Percentiles rank a stretch among this genome's conserved stretches.
phyloP scores from a whole-genome alignment of 2,113 vertebrate species.

The Phyllopteryx taeniolatus region DNA sequence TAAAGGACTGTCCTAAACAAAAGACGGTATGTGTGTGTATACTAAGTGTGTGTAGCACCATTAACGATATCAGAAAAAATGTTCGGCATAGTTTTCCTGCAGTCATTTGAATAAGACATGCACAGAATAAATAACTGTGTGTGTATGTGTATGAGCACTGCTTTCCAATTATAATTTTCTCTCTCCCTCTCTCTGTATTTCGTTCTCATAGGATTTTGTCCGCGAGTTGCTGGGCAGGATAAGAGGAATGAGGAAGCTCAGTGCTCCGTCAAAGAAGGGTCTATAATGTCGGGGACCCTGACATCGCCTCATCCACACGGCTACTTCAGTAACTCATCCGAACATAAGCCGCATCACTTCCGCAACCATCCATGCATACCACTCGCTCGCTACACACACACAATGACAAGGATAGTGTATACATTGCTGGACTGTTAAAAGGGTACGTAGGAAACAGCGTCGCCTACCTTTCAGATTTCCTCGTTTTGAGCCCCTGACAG shows the following conservation, averaged over 20 bases:
- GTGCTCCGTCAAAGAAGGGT: constrained; percentile 90
- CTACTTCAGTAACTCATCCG: constrained; percentile 23
- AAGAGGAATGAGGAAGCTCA: constrained; percentile 96
- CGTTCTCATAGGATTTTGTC: constrained; percentile 82
- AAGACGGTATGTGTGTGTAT: no score
- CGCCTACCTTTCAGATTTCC: constrained; percentile 28
- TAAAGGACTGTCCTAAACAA: no score
- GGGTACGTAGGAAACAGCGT: not conserved
- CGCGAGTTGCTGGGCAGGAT: constrained; percentile 91
- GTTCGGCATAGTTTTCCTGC: no score
- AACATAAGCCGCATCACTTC: constrained; percentile 16
- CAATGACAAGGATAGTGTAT: constrained; percentile 32
- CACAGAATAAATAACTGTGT: no score
- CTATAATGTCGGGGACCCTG: constrained; percentile 75
- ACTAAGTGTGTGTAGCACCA: no score
- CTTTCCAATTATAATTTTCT: constrained; percentile 4
- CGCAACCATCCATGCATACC: constrained; percentile 36
- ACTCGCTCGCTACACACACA: constrained; percentile 27
- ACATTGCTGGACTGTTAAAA: constrained; percentile 50
- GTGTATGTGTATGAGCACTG: not conserved
- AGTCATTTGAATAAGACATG: no score
- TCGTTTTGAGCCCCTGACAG: constrained; percentile 40
- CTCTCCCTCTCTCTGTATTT: not conserved
- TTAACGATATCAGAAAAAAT: no score
- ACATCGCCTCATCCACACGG: constrained; percentile 33